Percentiles rank a stretch among this genome's conserved stretches.
Evolutionary conservation across 2,888 invertebrate genomes (phyloP).

Genomic region (Nymphalis polychloros): DNA sequence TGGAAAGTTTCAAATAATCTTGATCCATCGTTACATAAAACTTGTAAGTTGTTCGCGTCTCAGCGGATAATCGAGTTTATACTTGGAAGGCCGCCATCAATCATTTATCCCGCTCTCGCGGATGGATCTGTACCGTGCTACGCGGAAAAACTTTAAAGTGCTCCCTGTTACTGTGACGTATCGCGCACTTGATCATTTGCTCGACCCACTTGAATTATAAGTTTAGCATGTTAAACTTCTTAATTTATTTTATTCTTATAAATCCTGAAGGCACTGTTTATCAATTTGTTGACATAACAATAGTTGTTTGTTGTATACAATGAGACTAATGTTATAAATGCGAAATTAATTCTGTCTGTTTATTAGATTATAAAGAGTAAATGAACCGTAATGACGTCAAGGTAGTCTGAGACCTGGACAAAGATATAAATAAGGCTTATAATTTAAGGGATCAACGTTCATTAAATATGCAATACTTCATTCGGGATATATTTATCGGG

Average conservation of each 20-base stretch:
- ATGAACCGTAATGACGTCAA: no score
- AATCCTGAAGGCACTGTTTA: constrained; percentile 13
- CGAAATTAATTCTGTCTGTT: neutral
- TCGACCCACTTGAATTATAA: constrained; percentile 53
- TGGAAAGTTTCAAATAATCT: constrained; percentile 76
- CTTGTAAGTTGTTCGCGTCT: constrained; percentile 81
- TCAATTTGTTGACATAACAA: constrained; percentile 4
- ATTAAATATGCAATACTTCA: no score
- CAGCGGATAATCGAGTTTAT: constrained; percentile 82
- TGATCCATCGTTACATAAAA: constrained; percentile 82
- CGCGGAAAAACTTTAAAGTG: constrained; percentile 78
- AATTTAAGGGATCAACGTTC: no score
- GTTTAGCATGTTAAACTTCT: constrained; percentile 33
- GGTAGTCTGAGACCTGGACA: no score
- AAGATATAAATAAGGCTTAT: no score
- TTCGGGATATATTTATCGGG: no score
- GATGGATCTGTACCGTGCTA: constrained; percentile 54
- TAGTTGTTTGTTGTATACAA: neutral
- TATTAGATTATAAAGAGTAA: no score
- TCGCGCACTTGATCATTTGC: constrained; percentile 53
- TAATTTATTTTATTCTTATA: constrained; percentile 16
- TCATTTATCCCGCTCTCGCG: constrained; percentile 76
- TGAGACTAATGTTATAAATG: no score
- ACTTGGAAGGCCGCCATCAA: constrained; percentile 80
- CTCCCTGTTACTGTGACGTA: constrained; percentile 70